Percentiles rank a stretch among this genome's conserved stretches.
These are phyloP conservation scores for Sphinx pinastri DNA, from an alignment of 2,888 invertebrate species.

Conservation along the genomic window DNA sequence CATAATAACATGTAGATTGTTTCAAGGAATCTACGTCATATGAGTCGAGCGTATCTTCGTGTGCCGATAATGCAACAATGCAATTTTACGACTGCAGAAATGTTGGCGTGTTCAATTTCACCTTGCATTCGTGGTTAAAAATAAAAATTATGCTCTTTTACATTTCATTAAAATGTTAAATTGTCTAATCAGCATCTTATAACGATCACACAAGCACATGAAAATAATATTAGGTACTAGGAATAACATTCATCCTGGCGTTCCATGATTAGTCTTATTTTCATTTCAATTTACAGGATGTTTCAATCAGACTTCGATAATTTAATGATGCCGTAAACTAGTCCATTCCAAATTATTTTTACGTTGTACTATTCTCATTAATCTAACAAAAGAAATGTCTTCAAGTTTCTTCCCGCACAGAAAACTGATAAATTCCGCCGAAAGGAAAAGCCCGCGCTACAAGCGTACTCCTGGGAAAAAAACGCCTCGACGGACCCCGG, in stretches of 20 bases:
- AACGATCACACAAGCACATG: no score
- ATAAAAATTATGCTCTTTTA: not conserved
- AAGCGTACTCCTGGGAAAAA: constrained; percentile 79
- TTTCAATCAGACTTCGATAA: no score
- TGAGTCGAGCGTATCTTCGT: no score
- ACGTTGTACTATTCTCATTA: constrained; percentile 35
- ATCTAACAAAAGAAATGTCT: constrained; percentile 50
- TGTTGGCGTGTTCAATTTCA: not conserved
- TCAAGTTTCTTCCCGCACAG: constrained; percentile 80
- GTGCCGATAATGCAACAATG: not conserved
- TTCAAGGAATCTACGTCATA: no score
- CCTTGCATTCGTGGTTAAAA: not conserved
- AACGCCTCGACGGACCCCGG: constrained; percentile 73
- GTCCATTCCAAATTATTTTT: constrained; percentile 6
- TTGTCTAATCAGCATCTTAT: no score
- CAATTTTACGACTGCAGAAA: not conserved
- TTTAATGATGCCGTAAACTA: not conserved
- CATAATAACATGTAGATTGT: no score
- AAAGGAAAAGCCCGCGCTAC: constrained; percentile 76
- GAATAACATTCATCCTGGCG: no score
- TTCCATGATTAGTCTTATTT: no score
- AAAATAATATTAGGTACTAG: no score
- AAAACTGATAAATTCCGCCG: constrained; percentile 71
- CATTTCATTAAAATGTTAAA: no score
- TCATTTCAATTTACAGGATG: no score